A percentile compares a stretch with the other conserved stretches of the same genome.
phyloP scores from a whole-genome alignment of 2,888 invertebrate genomes.

The Helicoverpa assulta region DNA sequence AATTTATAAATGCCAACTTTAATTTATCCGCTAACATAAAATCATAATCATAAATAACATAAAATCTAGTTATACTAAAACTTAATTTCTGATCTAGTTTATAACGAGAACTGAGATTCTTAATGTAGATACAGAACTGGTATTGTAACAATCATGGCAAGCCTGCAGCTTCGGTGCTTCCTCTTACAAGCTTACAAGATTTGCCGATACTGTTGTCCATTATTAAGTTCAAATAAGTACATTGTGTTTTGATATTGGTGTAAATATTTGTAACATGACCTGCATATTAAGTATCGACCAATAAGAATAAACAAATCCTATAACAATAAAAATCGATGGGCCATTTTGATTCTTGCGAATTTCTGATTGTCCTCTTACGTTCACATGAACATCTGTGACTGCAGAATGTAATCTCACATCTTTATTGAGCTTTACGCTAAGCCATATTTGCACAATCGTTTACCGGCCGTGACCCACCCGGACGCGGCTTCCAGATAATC shows the following conservation, averaged over 20 bases:
- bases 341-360: conserved; percentile 28
- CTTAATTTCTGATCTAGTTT: conserved; percentile 49
- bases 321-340: conserved; percentile 20
- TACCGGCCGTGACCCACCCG: conserved; percentile 74
- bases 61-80: conserved; percentile 41
- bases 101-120: conserved; percentile 35
- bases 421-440: conserved; percentile 64
- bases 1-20: neutral
- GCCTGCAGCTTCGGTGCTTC: conserved; percentile 42
- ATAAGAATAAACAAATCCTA: conserved; percentile 13
- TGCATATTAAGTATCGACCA: neutral
- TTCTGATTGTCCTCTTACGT: conserved; percentile 28
- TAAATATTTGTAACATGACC: conserved; percentile 1
- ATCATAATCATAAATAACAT: conserved; percentile 45
- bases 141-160: conserved; percentile 47
- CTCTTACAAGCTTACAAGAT: conserved; percentile 43
- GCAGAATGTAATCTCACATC: conserved; percentile 65
- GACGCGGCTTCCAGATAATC: conserved; percentile 69
- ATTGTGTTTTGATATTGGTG: conserved; percentile 4
- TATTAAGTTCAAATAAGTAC: conserved; percentile 24
- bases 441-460: conserved; percentile 71
- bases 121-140: conserved; percentile 46
- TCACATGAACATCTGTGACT: conserved; percentile 62
- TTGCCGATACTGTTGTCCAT: conserved; percentile 38
- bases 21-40: conserved; percentile 12